Conservation (phyloP, 2,113 vertebrate species). For the Tachysurus vachellii region DNA sequence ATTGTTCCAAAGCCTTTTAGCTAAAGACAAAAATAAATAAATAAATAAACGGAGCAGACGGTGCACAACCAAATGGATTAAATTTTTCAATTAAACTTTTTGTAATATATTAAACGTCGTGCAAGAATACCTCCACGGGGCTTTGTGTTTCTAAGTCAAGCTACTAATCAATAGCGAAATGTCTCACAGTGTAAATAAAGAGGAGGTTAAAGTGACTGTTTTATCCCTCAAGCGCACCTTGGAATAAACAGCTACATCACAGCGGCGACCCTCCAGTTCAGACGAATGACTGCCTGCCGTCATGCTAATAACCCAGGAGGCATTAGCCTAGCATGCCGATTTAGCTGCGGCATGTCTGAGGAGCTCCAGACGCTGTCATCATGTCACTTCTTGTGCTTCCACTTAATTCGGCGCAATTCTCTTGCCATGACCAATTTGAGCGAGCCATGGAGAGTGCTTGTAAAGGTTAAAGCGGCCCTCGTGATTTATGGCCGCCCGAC, state of each 20-base stretch:
- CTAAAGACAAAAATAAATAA: neutral
- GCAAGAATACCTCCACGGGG: conserved; percentile 9
- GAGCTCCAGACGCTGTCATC: conserved; percentile 51
- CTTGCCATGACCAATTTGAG: conserved; percentile 53
- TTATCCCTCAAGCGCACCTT: neutral
- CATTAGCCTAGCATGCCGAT: conserved; percentile 36
- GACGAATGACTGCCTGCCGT: conserved; percentile 25
- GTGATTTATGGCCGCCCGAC: conserved; percentile 50
- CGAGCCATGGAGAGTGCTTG: conserved; percentile 47
- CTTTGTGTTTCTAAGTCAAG: conserved; percentile 8
- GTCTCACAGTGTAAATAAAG: conserved; percentile 15
- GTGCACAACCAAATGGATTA: neutral
- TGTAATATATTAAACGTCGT: conserved; percentile 15
- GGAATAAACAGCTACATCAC: conserved; percentile 23
- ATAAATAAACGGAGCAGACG: neutral
- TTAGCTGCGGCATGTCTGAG: conserved; percentile 41
- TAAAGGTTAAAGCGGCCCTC: conserved; percentile 55
- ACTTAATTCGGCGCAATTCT: conserved; percentile 55
- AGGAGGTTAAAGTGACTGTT: neutral
- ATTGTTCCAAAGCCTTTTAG: conserved; percentile 29
- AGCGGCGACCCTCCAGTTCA: conserved; percentile 25
- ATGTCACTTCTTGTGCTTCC: conserved; percentile 47
- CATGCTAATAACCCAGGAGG: conserved; percentile 44
- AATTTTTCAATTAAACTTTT: conserved; percentile 27
- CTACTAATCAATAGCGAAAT: conserved; percentile 17